These are phyloP conservation scores for Coelinius sp. DNA, from an alignment of 2,888 invertebrate genomes.

Conservation along the genomic window DNA sequence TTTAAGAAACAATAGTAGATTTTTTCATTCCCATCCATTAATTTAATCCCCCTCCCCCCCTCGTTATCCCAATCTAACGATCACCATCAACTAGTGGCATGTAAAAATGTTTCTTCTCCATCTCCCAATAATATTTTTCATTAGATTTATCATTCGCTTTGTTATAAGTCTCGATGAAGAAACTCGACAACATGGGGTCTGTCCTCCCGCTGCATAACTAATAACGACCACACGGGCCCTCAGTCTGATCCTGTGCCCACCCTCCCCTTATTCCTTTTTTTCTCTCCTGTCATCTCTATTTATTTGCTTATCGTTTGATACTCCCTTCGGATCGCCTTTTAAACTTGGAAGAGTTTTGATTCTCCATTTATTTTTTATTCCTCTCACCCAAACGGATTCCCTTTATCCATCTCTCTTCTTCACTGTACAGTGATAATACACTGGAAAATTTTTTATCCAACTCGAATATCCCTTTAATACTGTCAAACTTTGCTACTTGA, in stretches of 20 bases:
- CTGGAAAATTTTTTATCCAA: background rate
- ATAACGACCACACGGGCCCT: slow-evolving; percentile 5
- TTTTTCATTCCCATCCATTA: no score
- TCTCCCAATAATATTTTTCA: background rate
- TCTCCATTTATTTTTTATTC: background rate
- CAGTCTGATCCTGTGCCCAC: background rate
- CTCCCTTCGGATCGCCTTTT: background rate
- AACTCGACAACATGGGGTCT: slow-evolving; percentile 21
- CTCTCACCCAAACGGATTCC: background rate
- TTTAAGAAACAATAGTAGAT: no score
- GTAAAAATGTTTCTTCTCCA: background rate
- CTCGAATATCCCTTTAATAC: slow-evolving; percentile 14
- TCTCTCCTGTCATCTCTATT: slow-evolving; percentile 13
- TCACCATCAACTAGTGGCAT: background rate
- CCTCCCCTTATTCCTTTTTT: background rate
- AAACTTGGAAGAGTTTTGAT: background rate
- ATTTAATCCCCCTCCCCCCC: background rate
- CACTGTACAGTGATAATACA: background rate
- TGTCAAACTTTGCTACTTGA: slow-evolving; percentile 15
- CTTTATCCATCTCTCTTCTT: background rate
- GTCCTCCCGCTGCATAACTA: slow-evolving; percentile 16
- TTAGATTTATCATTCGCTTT: slow-evolving; percentile 11
- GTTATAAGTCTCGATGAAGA: slow-evolving; percentile 19
- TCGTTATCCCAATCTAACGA: background rate
- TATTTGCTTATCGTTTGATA: slow-evolving; percentile 24